phyloP scores from a whole-genome alignment of 2,113 vertebrate genomes.

The Neoarius graeffei region DNA sequence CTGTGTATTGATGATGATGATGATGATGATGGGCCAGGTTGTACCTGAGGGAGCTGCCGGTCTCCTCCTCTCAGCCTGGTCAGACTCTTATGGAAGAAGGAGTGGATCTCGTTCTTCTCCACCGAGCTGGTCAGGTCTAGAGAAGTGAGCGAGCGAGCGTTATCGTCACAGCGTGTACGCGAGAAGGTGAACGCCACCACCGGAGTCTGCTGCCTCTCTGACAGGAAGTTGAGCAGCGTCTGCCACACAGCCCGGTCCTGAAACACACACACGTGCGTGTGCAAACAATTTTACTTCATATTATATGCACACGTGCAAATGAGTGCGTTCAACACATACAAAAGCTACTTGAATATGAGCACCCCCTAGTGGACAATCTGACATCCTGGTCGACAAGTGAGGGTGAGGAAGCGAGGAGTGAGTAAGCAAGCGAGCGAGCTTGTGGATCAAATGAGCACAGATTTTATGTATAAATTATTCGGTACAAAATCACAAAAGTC shows the following conservation, averaged over 20 bases:
- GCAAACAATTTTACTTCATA: not conserved
- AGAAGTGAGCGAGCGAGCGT: constrained; percentile 82
- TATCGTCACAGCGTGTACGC: constrained; percentile 84
- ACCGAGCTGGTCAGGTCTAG: constrained; percentile 81
- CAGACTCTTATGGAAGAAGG: constrained; percentile 89
- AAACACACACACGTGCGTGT: not conserved
- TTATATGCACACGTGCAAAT: not conserved
- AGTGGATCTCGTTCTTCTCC: constrained; percentile 86
- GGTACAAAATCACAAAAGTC: not conserved
- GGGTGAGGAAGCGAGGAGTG: not conserved
- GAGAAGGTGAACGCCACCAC: constrained; percentile 93
- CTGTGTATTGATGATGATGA: too few species aligned
- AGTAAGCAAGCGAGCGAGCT: not conserved
- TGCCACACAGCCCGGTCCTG: constrained; percentile 87
- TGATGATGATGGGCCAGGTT: not conserved
- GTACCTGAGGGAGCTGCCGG: constrained; percentile 88
- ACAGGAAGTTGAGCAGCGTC: constrained; percentile 82
- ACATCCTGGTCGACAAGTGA: not conserved
- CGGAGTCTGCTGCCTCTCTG: constrained; percentile 82
- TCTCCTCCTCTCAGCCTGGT: constrained; percentile 84
- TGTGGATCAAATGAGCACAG: not conserved
- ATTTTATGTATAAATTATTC: not conserved
- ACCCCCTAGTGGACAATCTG: not conserved
- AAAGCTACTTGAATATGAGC: not conserved
- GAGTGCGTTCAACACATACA: not conserved